Conservation (phyloP, 1,140 invertebrate genomes). For the Drosophila watanabei region DNA sequence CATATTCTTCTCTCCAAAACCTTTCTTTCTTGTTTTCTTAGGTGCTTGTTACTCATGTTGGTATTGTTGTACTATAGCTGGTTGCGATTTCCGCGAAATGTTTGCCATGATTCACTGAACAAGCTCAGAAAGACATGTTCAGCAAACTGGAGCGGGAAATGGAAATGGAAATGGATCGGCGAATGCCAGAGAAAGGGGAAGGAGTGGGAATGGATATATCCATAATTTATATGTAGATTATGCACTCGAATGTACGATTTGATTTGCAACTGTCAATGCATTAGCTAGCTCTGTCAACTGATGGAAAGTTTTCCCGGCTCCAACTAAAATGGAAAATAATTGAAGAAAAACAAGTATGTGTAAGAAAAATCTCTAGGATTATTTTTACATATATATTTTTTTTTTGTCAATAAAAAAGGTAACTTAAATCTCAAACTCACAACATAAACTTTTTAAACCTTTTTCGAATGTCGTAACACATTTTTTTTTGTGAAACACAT, state of each 20-base stretch:
- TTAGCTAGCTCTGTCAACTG: constrained; percentile 48
- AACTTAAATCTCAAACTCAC: neutral
- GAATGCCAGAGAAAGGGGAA: constrained; percentile 15
- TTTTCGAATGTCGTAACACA: neutral
- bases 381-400: neutral
- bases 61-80: constrained; percentile 45
- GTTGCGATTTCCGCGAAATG: constrained; percentile 73
- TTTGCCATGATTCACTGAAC: constrained; percentile 77
- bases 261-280: constrained; percentile 77
- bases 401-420: neutral
- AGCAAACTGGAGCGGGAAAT: constrained; percentile 51
- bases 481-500: constrained; percentile 60
- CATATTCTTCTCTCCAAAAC: neutral
- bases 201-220: constrained; percentile 17
- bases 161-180: constrained; percentile 41
- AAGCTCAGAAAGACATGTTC: constrained; percentile 54
- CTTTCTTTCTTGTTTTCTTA: constrained; percentile 39
- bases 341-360: neutral
- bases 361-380: neutral
- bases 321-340: neutral
- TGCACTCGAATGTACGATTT: constrained; percentile 67
- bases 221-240: constrained; percentile 78
- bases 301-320: constrained; percentile 62
- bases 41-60: constrained; percentile 40
- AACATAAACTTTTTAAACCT: neutral